Evolutionary conservation across 2,113 vertebrate genomes (phyloP).

Genomic region (Isichthys henryi): DNA sequence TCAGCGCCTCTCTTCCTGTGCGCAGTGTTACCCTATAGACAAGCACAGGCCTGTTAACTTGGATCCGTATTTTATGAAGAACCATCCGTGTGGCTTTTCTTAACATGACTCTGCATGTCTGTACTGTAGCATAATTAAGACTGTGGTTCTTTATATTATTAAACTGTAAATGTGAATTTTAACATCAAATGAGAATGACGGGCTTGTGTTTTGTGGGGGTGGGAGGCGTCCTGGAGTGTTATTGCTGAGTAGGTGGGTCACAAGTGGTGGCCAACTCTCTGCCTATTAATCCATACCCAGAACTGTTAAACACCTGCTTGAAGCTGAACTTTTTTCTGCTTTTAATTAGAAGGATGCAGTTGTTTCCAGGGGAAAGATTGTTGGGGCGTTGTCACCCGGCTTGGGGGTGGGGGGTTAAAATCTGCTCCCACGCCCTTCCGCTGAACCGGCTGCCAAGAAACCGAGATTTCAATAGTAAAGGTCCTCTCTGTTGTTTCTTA

Average conservation of each 20-base stretch:
- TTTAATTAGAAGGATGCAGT: not conserved
- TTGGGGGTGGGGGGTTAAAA: not conserved
- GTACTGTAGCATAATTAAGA: not conserved
- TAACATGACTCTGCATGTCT: not conserved
- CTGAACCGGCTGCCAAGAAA: not conserved
- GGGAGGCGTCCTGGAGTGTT: not conserved
- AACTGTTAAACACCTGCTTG: not conserved
- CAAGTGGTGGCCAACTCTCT: not conserved
- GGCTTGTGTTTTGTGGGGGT: not conserved
- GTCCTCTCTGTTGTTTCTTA: not conserved
- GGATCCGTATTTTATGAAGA: not conserved
- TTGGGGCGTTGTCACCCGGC: not conserved
- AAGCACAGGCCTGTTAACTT: not conserved
- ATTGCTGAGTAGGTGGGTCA: not conserved
- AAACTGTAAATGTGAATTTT: not conserved
- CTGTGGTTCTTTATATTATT: not conserved
- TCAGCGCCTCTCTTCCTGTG: not conserved
- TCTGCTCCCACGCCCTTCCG: not conserved
- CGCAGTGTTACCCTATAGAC: not conserved
- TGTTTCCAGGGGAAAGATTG: not conserved
- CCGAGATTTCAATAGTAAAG: conserved; percentile 14
- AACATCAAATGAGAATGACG: not conserved
- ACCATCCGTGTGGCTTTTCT: not conserved
- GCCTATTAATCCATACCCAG: not conserved
- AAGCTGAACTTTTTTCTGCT: not conserved